Base-by-base conservation (phyloP, 2,113 vertebrate genomes). In the Kryptolebias marmoratus region DNA sequence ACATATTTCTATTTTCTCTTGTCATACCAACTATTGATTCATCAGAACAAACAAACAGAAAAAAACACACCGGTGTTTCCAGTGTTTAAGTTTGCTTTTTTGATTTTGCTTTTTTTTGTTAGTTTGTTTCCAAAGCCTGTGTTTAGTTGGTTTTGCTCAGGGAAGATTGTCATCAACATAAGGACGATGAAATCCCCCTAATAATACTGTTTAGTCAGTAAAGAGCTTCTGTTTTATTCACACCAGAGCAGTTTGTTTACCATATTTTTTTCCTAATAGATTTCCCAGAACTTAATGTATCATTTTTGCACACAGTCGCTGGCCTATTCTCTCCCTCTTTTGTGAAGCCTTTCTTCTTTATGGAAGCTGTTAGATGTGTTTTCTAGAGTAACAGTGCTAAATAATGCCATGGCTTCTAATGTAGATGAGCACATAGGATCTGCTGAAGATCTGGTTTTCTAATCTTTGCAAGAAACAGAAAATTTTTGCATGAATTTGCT, bases 331-430 rank as follows among this genome's bases (percentile, higher is more conserved):
- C 1, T 4, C 9, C 56, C 32, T 58, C 60, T 63, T 28, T 76
- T 75, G 58, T 85, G 48, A 13, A 73, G 45, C 16, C 10, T 31
- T 50, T 76, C 52, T 48, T 62, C 48, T 52, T 31, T 50, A 53
- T 47, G 54, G 62, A 79, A 56, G 62, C 80, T 68, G 31, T 63
- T 18, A 47, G 15, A 63, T 65, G 15, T 36, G n/a, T 44, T 58
- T 39, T 59, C 56, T 13, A 63, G 30, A 72, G 9, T 59, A 78
- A 75, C 15, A 22, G 16, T 66, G 69, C 48, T 83, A 81, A 85
- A 73, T 62, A 49, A 60, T 64, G 64, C 70, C 70, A 71, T 63
- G 64, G 75, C 78, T 50, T 75, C 64, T 71, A 69, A 66, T 63
- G 69, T 60, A 39, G 32, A 44, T 7, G 1, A 28, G 31, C 71